Evolutionary conservation across 2,797 vertebrate genomes (phyloP).

Genomic region (Molossus molossus): DNA sequence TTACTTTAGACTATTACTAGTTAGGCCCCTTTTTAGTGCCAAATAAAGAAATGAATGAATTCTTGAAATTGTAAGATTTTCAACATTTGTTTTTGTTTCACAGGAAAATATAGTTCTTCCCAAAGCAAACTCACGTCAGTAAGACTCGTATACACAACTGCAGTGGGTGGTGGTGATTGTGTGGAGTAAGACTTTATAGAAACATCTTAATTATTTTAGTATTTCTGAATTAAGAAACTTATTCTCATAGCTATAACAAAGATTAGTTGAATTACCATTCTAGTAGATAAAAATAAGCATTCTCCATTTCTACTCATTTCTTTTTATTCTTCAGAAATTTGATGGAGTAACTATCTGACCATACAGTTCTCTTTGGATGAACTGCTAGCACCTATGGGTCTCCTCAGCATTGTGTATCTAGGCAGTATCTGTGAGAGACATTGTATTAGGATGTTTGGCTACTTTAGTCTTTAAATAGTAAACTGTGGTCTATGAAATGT

Average conservation of each 20-base stretch:
- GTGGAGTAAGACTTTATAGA: not conserved
- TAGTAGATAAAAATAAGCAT: not conserved
- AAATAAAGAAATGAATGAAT: not conserved
- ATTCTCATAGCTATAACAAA: not conserved
- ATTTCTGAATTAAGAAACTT: constrained; percentile 13
- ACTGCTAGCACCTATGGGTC: not conserved
- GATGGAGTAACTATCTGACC: not conserved
- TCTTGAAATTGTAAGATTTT: not conserved
- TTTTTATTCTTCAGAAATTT: constrained; percentile 14
- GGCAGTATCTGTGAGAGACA: not conserved
- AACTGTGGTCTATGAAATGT: not conserved
- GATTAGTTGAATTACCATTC: not conserved
- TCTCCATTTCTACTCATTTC: not conserved
- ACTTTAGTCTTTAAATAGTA: not conserved
- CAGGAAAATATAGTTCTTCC: not conserved
- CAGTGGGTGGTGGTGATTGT: not conserved
- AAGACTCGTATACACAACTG: not conserved
- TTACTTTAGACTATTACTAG: not conserved
- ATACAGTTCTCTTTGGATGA: not conserved
- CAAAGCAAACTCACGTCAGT: not conserved
- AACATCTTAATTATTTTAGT: not conserved
- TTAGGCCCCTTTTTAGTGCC: not conserved
- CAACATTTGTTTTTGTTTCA: not conserved
- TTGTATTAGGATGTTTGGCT: not conserved
- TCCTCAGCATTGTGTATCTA: not conserved